These are phyloP conservation scores for Bedellia somnulentella DNA, from an alignment of 2,888 invertebrate species.

Conservation along the genomic window DNA sequence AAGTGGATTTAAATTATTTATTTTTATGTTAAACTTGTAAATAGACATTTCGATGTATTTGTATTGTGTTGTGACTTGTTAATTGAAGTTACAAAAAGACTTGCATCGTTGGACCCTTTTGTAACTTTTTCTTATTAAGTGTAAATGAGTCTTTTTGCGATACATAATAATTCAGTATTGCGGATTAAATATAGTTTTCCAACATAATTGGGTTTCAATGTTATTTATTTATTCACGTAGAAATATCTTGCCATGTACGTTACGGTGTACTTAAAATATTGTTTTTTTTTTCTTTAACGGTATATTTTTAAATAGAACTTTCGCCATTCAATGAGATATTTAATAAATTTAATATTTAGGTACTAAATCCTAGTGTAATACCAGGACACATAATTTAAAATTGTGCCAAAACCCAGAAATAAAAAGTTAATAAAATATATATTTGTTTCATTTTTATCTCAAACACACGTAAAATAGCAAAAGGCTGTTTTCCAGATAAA, in stretches of 20 bases:
- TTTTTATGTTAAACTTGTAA: slow-evolving; percentile 59
- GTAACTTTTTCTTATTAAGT: slow-evolving; percentile 3
- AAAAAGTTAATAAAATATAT: slow-evolving; percentile 42
- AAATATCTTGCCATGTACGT: slow-evolving; percentile 3
- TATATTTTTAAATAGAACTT: no score
- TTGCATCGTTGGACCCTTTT: no score
- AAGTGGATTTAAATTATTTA: slow-evolving; percentile 56
- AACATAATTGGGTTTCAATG: no score
- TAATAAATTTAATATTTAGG: slow-evolving; percentile 47
- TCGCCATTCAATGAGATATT: slow-evolving; percentile 32
- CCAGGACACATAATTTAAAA: slow-evolving; percentile 57
- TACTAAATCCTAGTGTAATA: slow-evolving; percentile 50
- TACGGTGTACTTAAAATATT: slow-evolving; percentile 3
- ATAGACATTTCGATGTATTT: no score
- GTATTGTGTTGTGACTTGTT: no score
- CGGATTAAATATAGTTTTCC: no score
- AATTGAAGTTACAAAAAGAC: no score
- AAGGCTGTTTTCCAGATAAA: no score
- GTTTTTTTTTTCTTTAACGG: no score
- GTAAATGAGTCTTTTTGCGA: not conserved
- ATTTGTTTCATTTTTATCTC: slow-evolving; percentile 24
- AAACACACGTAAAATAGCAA: no score
- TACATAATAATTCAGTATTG: no score
- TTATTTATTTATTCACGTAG: slow-evolving; percentile 3
- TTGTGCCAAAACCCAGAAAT: slow-evolving; percentile 61